Conservation (phyloP, 2,797 vertebrate genomes). For the Helicolenus hilgendorfi region DNA sequence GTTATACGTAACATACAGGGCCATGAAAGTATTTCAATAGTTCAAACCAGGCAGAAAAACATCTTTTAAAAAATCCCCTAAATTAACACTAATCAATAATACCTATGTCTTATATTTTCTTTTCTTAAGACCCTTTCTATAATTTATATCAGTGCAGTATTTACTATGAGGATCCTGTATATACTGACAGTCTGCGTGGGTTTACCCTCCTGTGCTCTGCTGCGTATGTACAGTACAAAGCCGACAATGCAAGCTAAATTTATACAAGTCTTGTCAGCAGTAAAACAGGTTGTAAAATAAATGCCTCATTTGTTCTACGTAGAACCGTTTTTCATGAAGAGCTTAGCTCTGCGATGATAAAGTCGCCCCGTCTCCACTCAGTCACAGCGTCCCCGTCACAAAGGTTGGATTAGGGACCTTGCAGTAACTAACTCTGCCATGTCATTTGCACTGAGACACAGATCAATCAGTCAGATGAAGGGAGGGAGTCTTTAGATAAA, state of each 20-base stretch:
- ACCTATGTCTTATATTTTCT: neutral
- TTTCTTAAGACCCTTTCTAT: neutral
- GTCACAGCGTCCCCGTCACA: constrained; percentile 16
- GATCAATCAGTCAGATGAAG: constrained; percentile 86
- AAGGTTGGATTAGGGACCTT: constrained; percentile 59
- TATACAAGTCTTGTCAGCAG: neutral
- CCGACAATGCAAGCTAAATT: neutral
- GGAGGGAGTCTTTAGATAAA: constrained; percentile 78
- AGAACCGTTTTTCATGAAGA: neutral
- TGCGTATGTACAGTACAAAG: neutral
- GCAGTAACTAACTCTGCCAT: constrained; percentile 58
- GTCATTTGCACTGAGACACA: constrained; percentile 72
- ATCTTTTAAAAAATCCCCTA: neutral
- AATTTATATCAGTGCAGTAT: neutral
- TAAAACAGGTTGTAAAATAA: neutral
- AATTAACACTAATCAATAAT: neutral
- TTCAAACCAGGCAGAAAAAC: neutral
- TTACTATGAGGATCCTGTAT: neutral
- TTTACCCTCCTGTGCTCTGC: neutral
- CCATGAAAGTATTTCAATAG: neutral
- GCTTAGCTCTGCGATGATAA: neutral
- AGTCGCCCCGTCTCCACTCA: neutral
- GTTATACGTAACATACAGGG: neutral
- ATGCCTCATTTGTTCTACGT: neutral
- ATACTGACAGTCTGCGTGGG: neutral